phyloP scores from a whole-genome alignment of 2,888 invertebrate species.

The Halictus ligatus region DNA sequence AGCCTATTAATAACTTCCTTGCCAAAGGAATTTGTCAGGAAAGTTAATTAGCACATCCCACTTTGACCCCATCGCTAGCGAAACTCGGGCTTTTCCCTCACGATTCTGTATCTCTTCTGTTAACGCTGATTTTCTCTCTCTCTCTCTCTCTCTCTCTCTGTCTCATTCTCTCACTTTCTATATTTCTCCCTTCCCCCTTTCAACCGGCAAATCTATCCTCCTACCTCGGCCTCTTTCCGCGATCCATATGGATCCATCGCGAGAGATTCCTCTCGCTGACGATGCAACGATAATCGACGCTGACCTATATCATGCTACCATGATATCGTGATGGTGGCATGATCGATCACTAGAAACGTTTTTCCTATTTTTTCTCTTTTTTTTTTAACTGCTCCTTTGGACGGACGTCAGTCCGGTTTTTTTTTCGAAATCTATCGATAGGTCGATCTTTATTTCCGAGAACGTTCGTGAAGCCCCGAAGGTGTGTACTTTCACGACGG shows the following conservation, averaged over 20 bases:
- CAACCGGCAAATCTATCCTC: background rate
- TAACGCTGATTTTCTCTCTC: background rate
- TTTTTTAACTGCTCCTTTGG: background rate
- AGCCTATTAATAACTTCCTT: background rate
- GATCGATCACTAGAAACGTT: background rate
- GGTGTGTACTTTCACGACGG: constrained; percentile 24
- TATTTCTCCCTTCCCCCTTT: background rate
- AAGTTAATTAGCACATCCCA: background rate
- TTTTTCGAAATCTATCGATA: constrained; percentile 37
- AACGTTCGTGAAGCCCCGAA: constrained; percentile 18
- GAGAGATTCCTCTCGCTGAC: constrained; percentile 26
- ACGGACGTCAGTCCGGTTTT: background rate
- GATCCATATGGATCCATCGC: constrained; percentile 6
- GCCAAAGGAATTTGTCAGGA: background rate
- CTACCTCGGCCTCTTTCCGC: background rate
- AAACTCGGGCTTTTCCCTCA: constrained; percentile 29
- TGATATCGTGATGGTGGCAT: background rate
- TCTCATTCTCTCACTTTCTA: no score
- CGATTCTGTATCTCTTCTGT: background rate
- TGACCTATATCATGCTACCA: constrained; percentile 35
- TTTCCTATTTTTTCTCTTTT: background rate
- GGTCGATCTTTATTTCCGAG: constrained; percentile 24
- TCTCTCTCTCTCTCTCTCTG: background rate
- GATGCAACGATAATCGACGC: constrained; percentile 33
- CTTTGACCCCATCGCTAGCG: background rate